Percentiles rank a stretch among this genome's conserved stretches.
These are phyloP conservation scores for Timema podura DNA, from an alignment of 2,888 invertebrate species.

Conservation along the genomic window DNA sequence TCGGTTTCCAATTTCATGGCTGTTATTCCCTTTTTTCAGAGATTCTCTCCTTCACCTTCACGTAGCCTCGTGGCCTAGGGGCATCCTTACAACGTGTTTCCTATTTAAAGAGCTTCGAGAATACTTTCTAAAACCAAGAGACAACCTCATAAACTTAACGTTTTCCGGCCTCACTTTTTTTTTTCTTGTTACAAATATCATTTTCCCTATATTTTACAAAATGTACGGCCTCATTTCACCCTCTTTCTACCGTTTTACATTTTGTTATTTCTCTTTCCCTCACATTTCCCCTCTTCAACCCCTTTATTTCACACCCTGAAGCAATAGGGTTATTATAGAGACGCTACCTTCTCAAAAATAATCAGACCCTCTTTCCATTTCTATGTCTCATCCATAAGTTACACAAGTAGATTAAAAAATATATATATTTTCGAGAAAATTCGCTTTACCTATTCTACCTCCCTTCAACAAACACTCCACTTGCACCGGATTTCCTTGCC, in stretches of 20 bases:
- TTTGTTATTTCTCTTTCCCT: neutral
- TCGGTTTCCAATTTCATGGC: too few species aligned
- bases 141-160: constrained; percentile 14
- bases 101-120: too few species aligned
- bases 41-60: too few species aligned
- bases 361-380: too few species aligned
- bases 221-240: neutral
- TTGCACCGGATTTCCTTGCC: neutral
- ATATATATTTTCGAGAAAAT: constrained; percentile 7
- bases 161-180: neutral
- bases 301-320: constrained; percentile 1
- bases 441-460: neutral
- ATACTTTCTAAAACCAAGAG: too few species aligned
- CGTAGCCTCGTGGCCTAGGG: too few species aligned
- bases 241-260: too few species aligned
- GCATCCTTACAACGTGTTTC: too few species aligned
- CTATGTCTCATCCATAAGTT: too few species aligned
- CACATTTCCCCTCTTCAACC: neutral
- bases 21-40: too few species aligned
- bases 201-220: neutral
- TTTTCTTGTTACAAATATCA: constrained; percentile 10
- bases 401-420: constrained; percentile 11
- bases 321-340: neutral
- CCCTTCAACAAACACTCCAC: neutral
- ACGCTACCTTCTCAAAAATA: too few species aligned